Evolutionary conservation across 2,113 vertebrate species (phyloP).

Genomic region (Nyctereutes procyonoides): DNA sequence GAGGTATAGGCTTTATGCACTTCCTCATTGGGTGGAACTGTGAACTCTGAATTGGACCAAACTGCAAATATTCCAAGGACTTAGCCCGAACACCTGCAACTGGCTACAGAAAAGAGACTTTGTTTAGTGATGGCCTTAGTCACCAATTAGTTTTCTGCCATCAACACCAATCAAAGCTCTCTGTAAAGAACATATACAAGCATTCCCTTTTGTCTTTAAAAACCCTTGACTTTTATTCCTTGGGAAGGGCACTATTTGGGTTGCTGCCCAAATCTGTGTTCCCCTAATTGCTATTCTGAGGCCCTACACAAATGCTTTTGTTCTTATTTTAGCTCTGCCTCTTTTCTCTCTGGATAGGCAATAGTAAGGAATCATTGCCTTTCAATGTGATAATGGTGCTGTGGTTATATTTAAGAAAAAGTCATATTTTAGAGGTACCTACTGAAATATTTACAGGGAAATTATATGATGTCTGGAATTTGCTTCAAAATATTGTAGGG

Average conservation of each 20-base stretch:
- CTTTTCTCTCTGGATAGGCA: not conserved
- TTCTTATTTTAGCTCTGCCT: not conserved
- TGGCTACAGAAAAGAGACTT: not conserved
- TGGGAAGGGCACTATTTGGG: not conserved
- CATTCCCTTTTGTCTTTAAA: not conserved
- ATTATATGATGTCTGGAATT: not conserved
- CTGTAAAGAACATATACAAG: not conserved
- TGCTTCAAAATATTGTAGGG: not conserved
- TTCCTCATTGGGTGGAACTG: not conserved
- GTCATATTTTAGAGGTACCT: not conserved
- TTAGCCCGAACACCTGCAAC: not conserved
- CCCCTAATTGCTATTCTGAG: not conserved
- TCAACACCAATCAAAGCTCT: not conserved
- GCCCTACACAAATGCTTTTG: not conserved
- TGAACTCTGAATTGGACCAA: not conserved
- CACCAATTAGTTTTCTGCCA: not conserved
- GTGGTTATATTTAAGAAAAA: not conserved
- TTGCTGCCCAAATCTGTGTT: not conserved
- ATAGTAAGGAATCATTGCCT: not conserved
- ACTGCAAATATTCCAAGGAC: not conserved
- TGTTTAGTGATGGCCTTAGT: not conserved
- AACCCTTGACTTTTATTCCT: not conserved
- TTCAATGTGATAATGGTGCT: not conserved
- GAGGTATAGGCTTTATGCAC: not conserved
- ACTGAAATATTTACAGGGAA: slow-evolving; percentile 30